Conservation (phyloP, 2,888 invertebrate genomes). For the Tachina grossa region DNA sequence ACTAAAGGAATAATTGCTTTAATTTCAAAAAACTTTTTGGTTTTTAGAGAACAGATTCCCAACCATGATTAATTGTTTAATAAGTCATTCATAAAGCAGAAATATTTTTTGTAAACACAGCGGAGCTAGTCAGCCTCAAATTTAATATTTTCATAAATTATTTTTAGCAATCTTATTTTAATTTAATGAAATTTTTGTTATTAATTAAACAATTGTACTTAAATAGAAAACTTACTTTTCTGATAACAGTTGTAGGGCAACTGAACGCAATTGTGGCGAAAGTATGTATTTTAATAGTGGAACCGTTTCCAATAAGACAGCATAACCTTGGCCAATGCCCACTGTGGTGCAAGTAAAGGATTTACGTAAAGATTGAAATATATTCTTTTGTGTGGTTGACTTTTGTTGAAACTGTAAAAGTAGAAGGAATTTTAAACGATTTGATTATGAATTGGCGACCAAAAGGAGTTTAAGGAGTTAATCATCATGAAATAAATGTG, state of each 20-base stretch:
- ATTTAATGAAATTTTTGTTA: too few relatives aligned
- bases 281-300: constrained; percentile 89
- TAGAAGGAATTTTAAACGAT: constrained; percentile 59
- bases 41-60: too few relatives aligned
- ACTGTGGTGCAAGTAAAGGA: constrained; percentile 84
- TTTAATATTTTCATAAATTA: too few relatives aligned
- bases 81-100: too few relatives aligned
- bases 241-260: constrained; percentile 83
- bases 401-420: constrained; percentile 84
- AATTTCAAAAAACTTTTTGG: too few relatives aligned
- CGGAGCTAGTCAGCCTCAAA: too few relatives aligned
- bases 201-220: neutral
- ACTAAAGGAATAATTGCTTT: too few relatives aligned
- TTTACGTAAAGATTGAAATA: constrained; percentile 85
- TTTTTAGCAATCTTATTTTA: too few relatives aligned
- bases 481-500: constrained; percentile 15
- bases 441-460: constrained; percentile 44
- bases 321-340: constrained; percentile 81
- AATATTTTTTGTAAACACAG: too few relatives aligned
- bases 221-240: constrained; percentile 77
- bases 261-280: constrained; percentile 89
- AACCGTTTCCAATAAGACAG: constrained; percentile 87
- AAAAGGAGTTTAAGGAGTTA: constrained; percentile 50
- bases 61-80: too few relatives aligned
- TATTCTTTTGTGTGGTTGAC: constrained; percentile 83